Conservation (phyloP, 1,140 invertebrate species). For the Geopemphigus sp. region DNA sequence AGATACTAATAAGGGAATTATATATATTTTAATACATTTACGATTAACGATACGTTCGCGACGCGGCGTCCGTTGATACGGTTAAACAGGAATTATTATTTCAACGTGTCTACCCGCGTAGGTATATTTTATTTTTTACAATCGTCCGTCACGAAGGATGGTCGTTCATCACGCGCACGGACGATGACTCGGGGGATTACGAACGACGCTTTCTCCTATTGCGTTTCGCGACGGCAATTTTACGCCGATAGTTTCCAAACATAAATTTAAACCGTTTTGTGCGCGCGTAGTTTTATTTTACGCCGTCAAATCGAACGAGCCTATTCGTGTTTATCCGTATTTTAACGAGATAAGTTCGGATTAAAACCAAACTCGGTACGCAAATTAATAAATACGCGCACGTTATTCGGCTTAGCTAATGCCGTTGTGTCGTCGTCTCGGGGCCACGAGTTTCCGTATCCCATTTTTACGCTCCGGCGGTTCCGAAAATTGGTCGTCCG, state of each 20-base stretch:
- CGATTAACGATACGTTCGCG: neutral
- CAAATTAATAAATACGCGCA: no score
- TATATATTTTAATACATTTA: neutral
- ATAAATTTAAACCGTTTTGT: neutral
- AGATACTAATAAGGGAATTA: no score
- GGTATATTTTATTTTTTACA: neutral
- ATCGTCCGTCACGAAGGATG: neutral
- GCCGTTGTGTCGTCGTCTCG: no score
- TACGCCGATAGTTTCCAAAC: neutral
- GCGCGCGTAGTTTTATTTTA: no score
- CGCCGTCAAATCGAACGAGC: no score
- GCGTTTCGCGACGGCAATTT: neutral
- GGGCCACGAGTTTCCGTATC: no score
- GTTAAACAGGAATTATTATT: neutral
- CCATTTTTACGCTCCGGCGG: no score
- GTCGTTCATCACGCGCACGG: neutral
- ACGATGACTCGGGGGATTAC: neutral
- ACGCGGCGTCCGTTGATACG: neutral
- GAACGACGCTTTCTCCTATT: neutral
- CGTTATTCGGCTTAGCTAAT: no score
- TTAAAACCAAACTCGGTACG: no score
- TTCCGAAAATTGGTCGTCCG: no score
- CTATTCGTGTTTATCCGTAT: no score
- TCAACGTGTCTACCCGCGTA: neutral
- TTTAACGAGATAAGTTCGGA: no score